phyloP scores from a whole-genome alignment of 2,113 vertebrate species.

The Enhydra lutris region DNA sequence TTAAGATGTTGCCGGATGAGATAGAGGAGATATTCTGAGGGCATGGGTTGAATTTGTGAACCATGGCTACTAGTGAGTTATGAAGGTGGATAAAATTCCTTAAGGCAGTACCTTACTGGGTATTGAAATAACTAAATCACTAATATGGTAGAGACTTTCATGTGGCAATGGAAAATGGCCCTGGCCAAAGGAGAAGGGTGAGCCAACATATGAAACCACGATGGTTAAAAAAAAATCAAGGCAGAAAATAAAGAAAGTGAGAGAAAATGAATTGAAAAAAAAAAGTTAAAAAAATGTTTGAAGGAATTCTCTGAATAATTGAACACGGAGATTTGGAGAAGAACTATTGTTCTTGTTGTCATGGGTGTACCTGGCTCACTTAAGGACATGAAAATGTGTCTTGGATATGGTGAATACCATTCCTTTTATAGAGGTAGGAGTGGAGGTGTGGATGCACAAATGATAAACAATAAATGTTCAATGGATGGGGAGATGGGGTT shows the following conservation, averaged over 20 bases:
- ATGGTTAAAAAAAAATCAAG: not conserved
- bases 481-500: too few species aligned
- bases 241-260: not conserved
- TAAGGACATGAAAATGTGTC: not conserved
- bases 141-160: not conserved
- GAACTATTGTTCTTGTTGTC: not conserved
- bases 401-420: not conserved
- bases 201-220: not conserved
- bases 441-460: not conserved
- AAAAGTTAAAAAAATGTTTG: not conserved
- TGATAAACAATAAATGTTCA: not conserved
- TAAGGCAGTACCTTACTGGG: not conserved
- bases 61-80: not conserved
- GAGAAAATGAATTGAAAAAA: not conserved
- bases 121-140: not conserved
- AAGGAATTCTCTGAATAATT: not conserved
- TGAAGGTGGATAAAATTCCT: not conserved
- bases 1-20: not conserved
- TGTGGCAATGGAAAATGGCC: not conserved
- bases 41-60: not conserved
- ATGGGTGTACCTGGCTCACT: not conserved
- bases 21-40: not conserved
- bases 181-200: not conserved
- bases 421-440: not conserved
- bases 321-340: not conserved